Evolutionary conservation across 2,113 vertebrate species (phyloP).

Genomic region (Urocynchramus pylzowi): DNA sequence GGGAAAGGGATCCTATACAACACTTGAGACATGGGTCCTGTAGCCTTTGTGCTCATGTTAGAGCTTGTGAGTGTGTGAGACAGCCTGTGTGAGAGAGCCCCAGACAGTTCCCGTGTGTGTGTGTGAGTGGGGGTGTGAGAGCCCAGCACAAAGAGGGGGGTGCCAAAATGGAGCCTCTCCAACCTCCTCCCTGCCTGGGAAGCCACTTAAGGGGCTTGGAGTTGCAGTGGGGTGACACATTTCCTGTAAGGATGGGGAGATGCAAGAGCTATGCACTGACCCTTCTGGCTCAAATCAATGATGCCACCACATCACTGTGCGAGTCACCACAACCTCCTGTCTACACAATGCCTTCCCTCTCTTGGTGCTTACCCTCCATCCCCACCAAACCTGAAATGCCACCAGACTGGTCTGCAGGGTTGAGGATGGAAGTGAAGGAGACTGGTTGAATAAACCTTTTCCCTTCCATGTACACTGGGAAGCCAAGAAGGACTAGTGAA

Average conservation of each 20-base stretch:
- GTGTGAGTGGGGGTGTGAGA: rapidly evolving
- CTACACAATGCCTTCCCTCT: background rate
- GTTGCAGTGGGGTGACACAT: rapidly evolving
- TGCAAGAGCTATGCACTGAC: background rate
- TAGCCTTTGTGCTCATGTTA: background rate
- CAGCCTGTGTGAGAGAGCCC: background rate
- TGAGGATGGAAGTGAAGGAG: background rate
- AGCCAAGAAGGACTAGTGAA: background rate
- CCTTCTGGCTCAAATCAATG: background rate
- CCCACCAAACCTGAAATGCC: background rate
- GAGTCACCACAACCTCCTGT: background rate
- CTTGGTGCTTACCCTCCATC: background rate
- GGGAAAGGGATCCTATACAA: background rate
- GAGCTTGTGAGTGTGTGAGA: background rate
- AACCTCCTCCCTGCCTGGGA: background rate
- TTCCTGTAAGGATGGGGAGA: background rate
- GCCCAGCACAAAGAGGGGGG: background rate
- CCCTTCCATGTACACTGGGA: background rate
- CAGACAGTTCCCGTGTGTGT: background rate
- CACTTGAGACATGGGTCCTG: background rate
- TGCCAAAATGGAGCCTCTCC: background rate
- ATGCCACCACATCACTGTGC: background rate
- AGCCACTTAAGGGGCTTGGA: background rate
- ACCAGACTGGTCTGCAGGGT: background rate
- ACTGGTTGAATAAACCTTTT: background rate